Base-by-base conservation (phyloP, 2,888 invertebrate species). In the Helleia helle region DNA sequence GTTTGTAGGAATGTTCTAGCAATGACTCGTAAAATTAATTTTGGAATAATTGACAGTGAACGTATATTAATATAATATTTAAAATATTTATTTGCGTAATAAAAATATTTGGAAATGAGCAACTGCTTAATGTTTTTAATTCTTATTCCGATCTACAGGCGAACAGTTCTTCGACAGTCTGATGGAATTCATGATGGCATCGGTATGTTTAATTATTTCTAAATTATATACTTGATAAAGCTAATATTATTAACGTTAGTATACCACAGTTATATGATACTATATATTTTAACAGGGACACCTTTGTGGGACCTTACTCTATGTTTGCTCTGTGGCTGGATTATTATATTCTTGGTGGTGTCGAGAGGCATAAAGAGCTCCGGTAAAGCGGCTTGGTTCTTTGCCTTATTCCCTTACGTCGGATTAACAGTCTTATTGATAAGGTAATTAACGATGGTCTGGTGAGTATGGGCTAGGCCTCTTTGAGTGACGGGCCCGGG, bases 351-450 rank as follows among this genome's bases (percentile, higher is more conserved):
- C 59, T 52, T 89, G 4, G 89, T 92, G 39, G 89, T 93, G 29
- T 84, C 90, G n/a, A 88, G 87, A 48, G 93, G 93, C 6, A 91
- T 93, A 1, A 90, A 90, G 65, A 92, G 91, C 57, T 90, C 93
- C 0, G 93, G 94, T 31, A 93, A 93, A 70, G 92, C 90, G 0
- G 90, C 95, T 0, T 96, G 96, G 71, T 93, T 96, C 69, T 89
- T 96, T n/a, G 96, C 96, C 0, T 69, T 95, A 2, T 94, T 94
- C 65, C 95, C 95, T 0, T 94, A 93, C 58, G 86, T 93, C 3
- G 89, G 95, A 38, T 88, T 95, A 71, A 74, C 93, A 42, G 88
- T 89, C 22, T 73, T 95, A 30, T 85, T 95, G n/a, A 87, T 93
- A 36, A 87, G 80, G 75, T 85, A n/a, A n/a, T n/a, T n/a, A n/a